phyloP scores from a whole-genome alignment of 2,888 invertebrate genomes.

The Chrysopilus asiliformis region DNA sequence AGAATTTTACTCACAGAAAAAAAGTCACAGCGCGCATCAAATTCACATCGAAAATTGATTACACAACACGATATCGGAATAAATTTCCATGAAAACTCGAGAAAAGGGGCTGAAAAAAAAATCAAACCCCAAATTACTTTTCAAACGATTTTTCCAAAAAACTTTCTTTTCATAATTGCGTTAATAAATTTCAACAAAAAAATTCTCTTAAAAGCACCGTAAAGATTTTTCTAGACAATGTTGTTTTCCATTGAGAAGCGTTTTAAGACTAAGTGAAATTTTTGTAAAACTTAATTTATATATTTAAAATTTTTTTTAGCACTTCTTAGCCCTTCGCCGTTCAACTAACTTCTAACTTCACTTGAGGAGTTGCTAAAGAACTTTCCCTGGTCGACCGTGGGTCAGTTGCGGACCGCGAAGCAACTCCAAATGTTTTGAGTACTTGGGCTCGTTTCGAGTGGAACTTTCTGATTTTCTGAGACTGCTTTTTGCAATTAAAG shows the following conservation, averaged over 20 bases:
- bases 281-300: no score
- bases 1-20: no score
- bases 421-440: no score
- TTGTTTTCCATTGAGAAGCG: background rate
- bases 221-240: background rate
- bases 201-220: background rate
- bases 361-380: no score
- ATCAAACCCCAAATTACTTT: no score
- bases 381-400: no score
- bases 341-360: no score
- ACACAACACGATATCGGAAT: slow-evolving; percentile 18
- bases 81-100: no score
- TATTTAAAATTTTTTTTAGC: no score
- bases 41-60: slow-evolving; percentile 13
- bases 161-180: background rate
- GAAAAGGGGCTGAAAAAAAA: no score
- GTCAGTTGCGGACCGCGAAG: no score
- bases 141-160: slow-evolving; percentile 3
- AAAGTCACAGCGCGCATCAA: background rate
- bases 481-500: slow-evolving; percentile 6
- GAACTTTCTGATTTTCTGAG: slow-evolving; percentile 13
- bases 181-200: background rate
- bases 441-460: slow-evolving; percentile 10
- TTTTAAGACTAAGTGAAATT: background rate
- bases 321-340: no score